Conservation (phyloP, 2,113 vertebrate species). For the Ageneiosus marmoratus region DNA sequence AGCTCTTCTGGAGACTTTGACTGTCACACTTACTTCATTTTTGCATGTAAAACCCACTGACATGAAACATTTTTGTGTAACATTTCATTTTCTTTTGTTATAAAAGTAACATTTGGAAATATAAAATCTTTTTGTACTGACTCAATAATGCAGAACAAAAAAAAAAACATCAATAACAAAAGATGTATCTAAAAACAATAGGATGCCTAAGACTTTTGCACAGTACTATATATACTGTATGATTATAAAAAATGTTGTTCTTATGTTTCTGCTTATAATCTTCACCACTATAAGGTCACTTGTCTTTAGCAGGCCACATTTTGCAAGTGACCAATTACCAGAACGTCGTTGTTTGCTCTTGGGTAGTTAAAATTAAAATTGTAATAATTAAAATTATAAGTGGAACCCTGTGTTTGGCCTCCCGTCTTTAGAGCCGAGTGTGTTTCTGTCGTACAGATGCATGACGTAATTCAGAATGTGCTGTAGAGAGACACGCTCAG, state of each 20-base stretch:
- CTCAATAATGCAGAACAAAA: no score
- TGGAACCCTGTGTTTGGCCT: conserved; percentile 64
- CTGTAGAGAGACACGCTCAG: neutral
- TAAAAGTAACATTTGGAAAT: no score
- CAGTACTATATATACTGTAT: neutral
- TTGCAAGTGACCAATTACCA: neutral
- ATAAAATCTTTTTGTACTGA: no score
- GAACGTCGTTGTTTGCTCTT: neutral
- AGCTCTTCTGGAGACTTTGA: no score
- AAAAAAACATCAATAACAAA: no score
- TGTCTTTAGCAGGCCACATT: neutral
- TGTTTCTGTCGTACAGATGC: conserved; percentile 45
- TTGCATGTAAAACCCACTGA: no score
- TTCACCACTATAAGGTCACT: neutral
- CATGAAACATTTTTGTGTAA: no score
- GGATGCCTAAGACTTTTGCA: no score
- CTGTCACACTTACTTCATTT: no score
- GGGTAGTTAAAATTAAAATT: neutral
- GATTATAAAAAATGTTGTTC: neutral
- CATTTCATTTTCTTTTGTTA: no score
- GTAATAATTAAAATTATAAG: neutral
- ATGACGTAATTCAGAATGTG: conserved; percentile 54
- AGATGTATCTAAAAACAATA: no score
- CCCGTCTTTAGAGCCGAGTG: conserved; percentile 60
- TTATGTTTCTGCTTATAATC: neutral